Evolutionary conservation across 2,797 vertebrate genomes (phyloP), one percentile per base, ranked within the genome.

Genomic region (Masticophis lateralis): DNA sequence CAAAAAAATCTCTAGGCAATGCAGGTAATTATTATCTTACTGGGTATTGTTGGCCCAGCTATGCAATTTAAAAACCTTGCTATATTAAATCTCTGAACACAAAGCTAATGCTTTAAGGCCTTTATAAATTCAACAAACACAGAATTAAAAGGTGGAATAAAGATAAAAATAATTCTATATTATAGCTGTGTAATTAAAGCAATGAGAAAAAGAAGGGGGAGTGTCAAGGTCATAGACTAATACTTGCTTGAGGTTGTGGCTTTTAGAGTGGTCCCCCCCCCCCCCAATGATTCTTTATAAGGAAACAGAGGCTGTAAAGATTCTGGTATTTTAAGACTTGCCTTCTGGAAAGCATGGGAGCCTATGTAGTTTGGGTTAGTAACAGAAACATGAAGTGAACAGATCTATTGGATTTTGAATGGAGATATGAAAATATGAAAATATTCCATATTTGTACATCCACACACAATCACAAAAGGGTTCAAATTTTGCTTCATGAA

Each of bases 111-210:
- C 18, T 79, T 37, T 11, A 79, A 79, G 37, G 37, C 74, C 37
- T 79, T 88, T 88, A 88, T 57, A 37, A 22, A 88, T 20, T 57
- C n/a, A 88, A n/a, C 53, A 88, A 88, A 59, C 87, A 57, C 16
- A 56, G 55, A 32, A 59, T 88, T 57, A 27, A n/a, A 56, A 91
- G 20, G 88, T 10, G 43, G 91, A 95, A 95, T 55, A 27, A 74
- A 25, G 57, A 83, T 91, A 79, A 79, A 79, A 43, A 79, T 43
- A 79, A 79, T 79, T 79, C 37, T 79, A 43, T 25, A 79, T 79
- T 79, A 43, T 43, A 79, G 18, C 74, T 47, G 74, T 79, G 9
- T 37, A 79, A 11, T 79, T 79, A 79, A 43, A 43, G 20, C 74
- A 79, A 79, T 4, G 37, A 79, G 20, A 22, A 43, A 22, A 43